Conservation (phyloP, 2,113 vertebrate genomes). For the Neolamprologus longior region DNA sequence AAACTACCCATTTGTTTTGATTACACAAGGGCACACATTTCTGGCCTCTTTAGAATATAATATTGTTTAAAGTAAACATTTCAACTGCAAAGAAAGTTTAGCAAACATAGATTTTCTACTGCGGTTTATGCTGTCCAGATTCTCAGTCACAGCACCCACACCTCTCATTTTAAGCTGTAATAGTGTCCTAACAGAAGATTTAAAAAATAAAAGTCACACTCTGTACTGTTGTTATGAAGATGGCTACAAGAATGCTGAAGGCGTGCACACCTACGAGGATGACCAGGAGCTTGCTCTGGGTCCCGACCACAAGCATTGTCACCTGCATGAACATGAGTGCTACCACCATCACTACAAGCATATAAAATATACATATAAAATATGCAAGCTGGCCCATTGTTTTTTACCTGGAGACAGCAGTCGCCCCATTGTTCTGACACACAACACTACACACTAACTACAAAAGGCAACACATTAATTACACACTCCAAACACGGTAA, state of each 20-base stretch:
- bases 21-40: neutral
- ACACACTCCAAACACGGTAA: neutral
- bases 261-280: conserved; percentile 56
- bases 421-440: neutral
- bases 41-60: neutral
- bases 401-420: neutral
- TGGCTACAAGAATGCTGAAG: neutral
- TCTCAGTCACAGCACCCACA: neutral
- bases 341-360: conserved; percentile 62
- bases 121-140: neutral
- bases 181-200: neutral
- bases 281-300: conserved; percentile 67
- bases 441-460: neutral
- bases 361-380: neutral
- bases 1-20: neutral
- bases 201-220: neutral
- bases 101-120: neutral
- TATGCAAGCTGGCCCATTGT: neutral
- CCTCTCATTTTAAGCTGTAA: neutral
- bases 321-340: conserved; percentile 67
- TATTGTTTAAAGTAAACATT: neutral
- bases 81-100: neutral
- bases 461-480: neutral
- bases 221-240: neutral
- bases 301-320: conserved; percentile 64